Conservation (phyloP, 2,888 invertebrate genomes). For the Tromatobia lineatoria region DNA sequence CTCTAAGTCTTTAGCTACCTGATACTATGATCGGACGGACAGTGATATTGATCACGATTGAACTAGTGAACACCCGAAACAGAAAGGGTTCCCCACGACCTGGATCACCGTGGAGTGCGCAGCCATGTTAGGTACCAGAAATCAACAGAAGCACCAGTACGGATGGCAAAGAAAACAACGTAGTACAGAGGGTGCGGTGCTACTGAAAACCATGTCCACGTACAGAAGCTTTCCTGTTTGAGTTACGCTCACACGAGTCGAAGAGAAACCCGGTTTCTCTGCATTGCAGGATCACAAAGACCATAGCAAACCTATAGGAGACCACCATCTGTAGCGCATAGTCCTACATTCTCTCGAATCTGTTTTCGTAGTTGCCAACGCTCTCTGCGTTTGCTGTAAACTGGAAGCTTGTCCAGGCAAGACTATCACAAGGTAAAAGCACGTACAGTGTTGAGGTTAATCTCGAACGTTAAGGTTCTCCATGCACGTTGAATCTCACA, state of each 20-base stretch:
- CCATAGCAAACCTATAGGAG: slow-evolving; percentile 25
- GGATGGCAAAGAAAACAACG: slow-evolving; percentile 24
- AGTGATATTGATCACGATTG: slow-evolving; percentile 25
- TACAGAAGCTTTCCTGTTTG: slow-evolving; percentile 57
- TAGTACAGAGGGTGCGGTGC: slow-evolving; percentile 25
- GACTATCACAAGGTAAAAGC: not conserved
- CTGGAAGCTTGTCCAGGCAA: not conserved
- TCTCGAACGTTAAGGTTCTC: not conserved
- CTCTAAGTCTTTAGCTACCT: not conserved
- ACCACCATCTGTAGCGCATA: not conserved
- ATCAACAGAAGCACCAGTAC: slow-evolving; percentile 22
- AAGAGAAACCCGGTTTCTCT: slow-evolving; percentile 48
- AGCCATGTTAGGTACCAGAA: not conserved
- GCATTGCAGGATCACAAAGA: slow-evolving; percentile 59
- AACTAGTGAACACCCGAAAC: slow-evolving; percentile 8
- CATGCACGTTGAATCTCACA: too few species aligned
- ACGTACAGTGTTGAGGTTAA: not conserved
- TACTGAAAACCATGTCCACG: slow-evolving; percentile 34
- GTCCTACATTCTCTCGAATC: not conserved
- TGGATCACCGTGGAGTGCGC: slow-evolving; percentile 7
- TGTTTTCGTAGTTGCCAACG: slow-evolving; percentile 7
- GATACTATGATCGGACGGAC: not conserved
- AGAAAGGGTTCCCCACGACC: slow-evolving; percentile 32
- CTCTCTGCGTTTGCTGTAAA: slow-evolving; percentile 5
- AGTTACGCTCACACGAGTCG: slow-evolving; percentile 59